phyloP scores from a whole-genome alignment of 1,140 invertebrate species.

The Bombyx mori region ASM3026992v2 NC_085118.1:13785501-13786000 shows the following conservation, averaged over 20 bases:
- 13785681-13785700: too few relatives aligned
- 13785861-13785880: background rate
- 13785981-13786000: background rate
- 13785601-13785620: too few relatives aligned
- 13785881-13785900: background rate
- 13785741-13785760: background rate
- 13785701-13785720: too few relatives aligned
- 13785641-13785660: too few relatives aligned
- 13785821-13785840: background rate
- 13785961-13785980: slow-evolving; percentile 22
- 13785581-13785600: too few relatives aligned
- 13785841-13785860: background rate
- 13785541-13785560: too few relatives aligned
- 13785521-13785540: too few relatives aligned
- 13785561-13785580: too few relatives aligned
- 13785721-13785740: too few relatives aligned
- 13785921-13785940: slow-evolving; percentile 20
- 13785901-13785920: slow-evolving; percentile 13
- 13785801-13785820: background rate
- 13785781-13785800: background rate
- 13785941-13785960: slow-evolving; percentile 19
- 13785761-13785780: background rate
- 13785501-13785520: too few relatives aligned
- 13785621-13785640: too few relatives aligned
- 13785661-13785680: too few relatives aligned